Conservation (phyloP, 2,888 invertebrate genomes). For the Epinotia brunnichana region DNA sequence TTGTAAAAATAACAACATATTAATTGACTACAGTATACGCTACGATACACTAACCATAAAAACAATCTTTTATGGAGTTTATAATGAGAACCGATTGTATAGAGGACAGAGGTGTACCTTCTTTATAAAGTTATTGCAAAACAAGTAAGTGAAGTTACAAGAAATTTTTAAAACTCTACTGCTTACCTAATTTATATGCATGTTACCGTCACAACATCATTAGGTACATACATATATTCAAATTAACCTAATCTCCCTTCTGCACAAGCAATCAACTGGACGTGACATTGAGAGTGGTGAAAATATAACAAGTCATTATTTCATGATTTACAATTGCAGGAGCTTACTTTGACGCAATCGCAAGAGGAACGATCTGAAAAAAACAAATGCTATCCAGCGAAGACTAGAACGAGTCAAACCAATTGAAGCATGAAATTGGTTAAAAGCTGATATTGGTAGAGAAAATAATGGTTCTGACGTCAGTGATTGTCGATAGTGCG, state of each 20-base stretch:
- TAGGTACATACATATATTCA: not conserved
- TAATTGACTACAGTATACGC: constrained; percentile 4
- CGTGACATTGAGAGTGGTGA: not conserved
- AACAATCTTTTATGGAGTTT: not conserved
- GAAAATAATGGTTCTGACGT: constrained; percentile 39
- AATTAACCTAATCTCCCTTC: not conserved
- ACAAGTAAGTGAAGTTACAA: no score
- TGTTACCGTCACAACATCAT: no score
- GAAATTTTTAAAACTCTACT: no score
- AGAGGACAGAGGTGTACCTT: no score
- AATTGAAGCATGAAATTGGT: constrained; percentile 42
- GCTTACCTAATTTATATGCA: no score
- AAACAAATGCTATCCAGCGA: constrained; percentile 29
- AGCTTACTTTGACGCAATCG: constrained; percentile 17
- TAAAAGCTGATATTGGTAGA: constrained; percentile 39
- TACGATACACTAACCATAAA: not conserved
- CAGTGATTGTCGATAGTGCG: constrained; percentile 18
- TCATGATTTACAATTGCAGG: constrained; percentile 3
- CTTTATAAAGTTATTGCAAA: no score
- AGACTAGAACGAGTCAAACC: constrained; percentile 33
- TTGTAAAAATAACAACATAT: constrained; percentile 11
- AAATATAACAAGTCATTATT: constrained; percentile 3
- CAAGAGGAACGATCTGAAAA: constrained; percentile 19
- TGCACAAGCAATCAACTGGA: not conserved
- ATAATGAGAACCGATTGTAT: no score